Base-by-base conservation (phyloP, 2,113 vertebrate species). In the Octodon degus region DNA sequence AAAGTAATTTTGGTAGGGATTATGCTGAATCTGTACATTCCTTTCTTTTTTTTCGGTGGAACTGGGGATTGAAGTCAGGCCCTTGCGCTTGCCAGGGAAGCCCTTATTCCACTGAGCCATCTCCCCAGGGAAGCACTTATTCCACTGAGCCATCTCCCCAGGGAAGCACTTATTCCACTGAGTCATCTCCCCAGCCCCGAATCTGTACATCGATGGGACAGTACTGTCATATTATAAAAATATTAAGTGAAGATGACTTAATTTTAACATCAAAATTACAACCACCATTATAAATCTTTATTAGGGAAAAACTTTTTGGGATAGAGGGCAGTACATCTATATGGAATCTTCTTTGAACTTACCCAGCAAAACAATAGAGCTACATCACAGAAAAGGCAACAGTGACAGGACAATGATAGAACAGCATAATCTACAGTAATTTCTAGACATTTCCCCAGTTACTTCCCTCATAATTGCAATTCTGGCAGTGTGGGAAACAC, bases 201-300 rank as follows among this genome's bases (percentile, higher is more conserved):
- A 86, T 82, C 27, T 93, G 34, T 70, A 85, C 50, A 68, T 32
- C 12, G 25, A 20, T 24, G 11, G 22, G 50, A 22, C 34, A 62
- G 72, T 76, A 72, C 1, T 62, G 47, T 22, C 24, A 80, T 81
- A 40, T 76, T 62, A 50, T 50, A 86, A 92, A 77, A 67, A 67
- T 37, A 72, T 58, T 70, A 90, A 86, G 47, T 77, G 50, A 96
- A 84, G n/a, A 92, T 50, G 80, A 84, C 53, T 86, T 72, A 43
- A 93, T 53, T 90, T 94, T 63, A 70, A 80, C 63, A 86, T 65
- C 72, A 90, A 93, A 96, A 74, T 86, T 76, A 77, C 60, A 20
- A 92, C n/a, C 32, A 17, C 19, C 68, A 87, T 11, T 60, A 89
- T 58, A 58, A 63, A 24, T 67, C 55, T 92, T 68, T 68, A 83